Conservation (phyloP, 2,113 vertebrate species). For the Raja brachyura region DNA sequence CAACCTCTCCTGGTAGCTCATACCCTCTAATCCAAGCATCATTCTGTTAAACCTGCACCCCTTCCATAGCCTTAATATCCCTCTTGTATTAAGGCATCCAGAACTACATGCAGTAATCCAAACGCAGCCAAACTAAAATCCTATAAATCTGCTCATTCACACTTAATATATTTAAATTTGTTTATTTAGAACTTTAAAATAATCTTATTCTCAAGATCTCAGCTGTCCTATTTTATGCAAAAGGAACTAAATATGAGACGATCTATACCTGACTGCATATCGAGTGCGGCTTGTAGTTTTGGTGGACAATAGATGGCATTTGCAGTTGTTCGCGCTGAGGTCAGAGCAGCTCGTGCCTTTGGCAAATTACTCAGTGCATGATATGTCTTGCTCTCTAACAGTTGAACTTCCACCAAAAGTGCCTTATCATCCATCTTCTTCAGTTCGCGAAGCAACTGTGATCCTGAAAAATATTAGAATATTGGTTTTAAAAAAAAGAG, state of each 20-base stretch:
- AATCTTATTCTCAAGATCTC: neutral
- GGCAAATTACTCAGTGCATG: constrained; percentile 96
- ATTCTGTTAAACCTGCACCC: too few species aligned
- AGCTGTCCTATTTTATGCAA: neutral
- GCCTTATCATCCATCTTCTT: constrained; percentile 99
- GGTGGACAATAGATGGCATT: constrained; percentile 98
- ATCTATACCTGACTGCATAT: constrained; percentile 93
- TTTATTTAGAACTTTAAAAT: neutral
- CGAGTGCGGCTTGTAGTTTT: constrained; percentile 92
- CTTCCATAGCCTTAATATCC: too few species aligned
- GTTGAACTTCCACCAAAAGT: constrained; percentile 94
- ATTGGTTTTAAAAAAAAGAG: neutral
- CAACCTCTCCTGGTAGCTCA: too few species aligned
- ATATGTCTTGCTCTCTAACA: constrained; percentile 97
- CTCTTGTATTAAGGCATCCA: too few species aligned
- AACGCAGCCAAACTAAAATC: too few species aligned
- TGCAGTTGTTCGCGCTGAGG: constrained; percentile 93
- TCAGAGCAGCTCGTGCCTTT: constrained; percentile 94
- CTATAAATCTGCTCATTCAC: too few species aligned
- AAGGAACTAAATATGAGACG: too few species aligned
- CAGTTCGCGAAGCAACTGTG: constrained; percentile 86
- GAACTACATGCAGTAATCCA: too few species aligned
- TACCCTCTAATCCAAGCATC: too few species aligned
- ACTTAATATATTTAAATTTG: too few species aligned
- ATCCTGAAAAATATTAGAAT: constrained; percentile 55